These are phyloP conservation scores for Pluvialis apricaria DNA, from an alignment of 2,113 vertebrate genomes.

Conservation along the genomic window DNA sequence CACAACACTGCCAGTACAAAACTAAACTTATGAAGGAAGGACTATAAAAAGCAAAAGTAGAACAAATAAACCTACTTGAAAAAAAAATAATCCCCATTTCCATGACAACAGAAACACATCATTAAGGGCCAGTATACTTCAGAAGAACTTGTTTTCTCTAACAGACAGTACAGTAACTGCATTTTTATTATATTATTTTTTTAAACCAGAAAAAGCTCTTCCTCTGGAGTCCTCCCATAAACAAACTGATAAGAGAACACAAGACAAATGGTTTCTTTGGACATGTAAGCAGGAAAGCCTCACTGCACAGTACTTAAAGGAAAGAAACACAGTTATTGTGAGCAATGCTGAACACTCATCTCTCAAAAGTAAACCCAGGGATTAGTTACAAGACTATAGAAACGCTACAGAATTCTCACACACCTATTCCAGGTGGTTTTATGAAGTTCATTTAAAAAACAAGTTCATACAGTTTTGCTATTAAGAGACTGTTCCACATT, in stretches of 20 bases:
- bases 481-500: not conserved
- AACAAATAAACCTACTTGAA: constrained; percentile 60
- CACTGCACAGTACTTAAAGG: not conserved
- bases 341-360: not conserved
- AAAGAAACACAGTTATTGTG: not conserved
- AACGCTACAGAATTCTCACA: not conserved
- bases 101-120: constrained; percentile 74
- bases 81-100: constrained; percentile 49
- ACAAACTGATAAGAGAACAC: not conserved
- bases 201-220: not conserved
- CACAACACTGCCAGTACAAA: constrained; percentile 42
- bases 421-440: not conserved
- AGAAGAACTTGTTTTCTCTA: constrained; percentile 9
- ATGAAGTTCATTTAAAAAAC: not conserved
- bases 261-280: not conserved
- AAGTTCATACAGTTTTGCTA: not conserved
- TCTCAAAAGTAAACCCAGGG: not conserved
- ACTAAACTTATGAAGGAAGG: constrained; percentile 44
- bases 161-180: not conserved
- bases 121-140: constrained; percentile 57
- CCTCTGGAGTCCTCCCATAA: not conserved
- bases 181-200: not conserved
- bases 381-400: not conserved
- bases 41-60: constrained; percentile 69
- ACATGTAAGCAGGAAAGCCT: not conserved